Base-by-base conservation (phyloP, 2,797 vertebrate genomes). In the Lycodopsis pacificus region DNA sequence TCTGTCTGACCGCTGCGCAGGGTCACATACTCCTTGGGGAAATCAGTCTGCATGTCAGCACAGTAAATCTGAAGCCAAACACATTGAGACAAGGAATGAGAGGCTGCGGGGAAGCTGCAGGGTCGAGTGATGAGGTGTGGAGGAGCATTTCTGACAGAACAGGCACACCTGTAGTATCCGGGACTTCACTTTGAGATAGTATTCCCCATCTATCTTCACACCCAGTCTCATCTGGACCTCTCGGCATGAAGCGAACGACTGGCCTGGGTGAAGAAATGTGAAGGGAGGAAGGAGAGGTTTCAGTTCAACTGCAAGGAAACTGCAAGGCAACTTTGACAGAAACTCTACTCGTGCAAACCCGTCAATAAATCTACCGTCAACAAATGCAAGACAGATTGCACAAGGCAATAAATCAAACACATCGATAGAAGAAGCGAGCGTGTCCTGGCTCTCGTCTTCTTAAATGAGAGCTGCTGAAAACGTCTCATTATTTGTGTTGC, bases 1-100 rank as follows among this genome's bases (percentile, higher is more conserved):
- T 99, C 97, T 1, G 95, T 96, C 94, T 97, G 97, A 19, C 96
- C 94, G 86, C 96, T 99, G 75, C 95, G 94, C 86, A 99, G 51
- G 15, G 97, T 96, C 88, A 99, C 88, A 76, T 98, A 99, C 88
- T 99, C 98, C 90, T 95, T 97, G 54, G 98, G 98, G 83, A 93
- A 95, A 63, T 94, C 94, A 46, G 93, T 96, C 73, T 96, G 91
- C 98, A 99, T 99, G 76, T 94, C 97, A 2, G 95, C 95, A 65
- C 98, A 99, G 88, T 99, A 97, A 86, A 99, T 96, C 97, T 99
- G 77, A 38, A 89, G 91, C 13, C 82, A 73, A 79, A 76, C 73
- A 89, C 64, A 74, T 48, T 2, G 44, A 84, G 71, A 73, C 46
- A 59, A 65, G 10, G 57, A 19, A 66, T 85, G 57, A 89, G 72